These are phyloP conservation scores for Montifringilla adamsi DNA, from an alignment of 2,113 vertebrate genomes.

Conservation along the genomic window DNA sequence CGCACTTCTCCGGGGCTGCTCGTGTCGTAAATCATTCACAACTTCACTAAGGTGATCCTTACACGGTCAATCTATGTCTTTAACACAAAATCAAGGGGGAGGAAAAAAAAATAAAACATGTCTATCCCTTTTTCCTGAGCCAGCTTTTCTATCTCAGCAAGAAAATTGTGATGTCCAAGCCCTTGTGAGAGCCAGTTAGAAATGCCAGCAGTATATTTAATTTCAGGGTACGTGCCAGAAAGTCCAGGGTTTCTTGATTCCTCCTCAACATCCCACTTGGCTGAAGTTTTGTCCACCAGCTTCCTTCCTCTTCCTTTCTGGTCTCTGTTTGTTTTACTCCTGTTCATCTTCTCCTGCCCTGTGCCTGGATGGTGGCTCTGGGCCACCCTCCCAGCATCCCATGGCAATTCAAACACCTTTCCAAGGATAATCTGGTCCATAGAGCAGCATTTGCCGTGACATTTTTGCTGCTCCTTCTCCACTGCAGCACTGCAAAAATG, in stretches of 20 bases:
- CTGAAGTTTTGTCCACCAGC: not conserved
- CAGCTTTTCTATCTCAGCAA: conserved; percentile 14
- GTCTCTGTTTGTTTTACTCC: not conserved
- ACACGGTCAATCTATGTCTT: not conserved
- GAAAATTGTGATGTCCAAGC: not conserved
- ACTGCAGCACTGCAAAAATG: not conserved
- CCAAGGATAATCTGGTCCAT: not conserved
- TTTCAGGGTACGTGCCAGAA: not conserved
- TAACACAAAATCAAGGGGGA: not conserved
- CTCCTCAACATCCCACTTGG: not conserved
- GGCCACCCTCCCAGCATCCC: not conserved
- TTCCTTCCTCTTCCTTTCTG: not conserved
- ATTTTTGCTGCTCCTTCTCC: not conserved
- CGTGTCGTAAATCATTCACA: conserved; percentile 22
- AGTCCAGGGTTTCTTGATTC: not conserved
- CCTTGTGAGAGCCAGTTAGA: not conserved
- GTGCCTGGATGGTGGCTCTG: not conserved
- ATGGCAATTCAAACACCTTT: not conserved
- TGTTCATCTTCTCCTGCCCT: not conserved
- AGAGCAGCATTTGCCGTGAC: accelerated
- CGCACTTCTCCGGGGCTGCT: not conserved
- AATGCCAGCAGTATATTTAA: not conserved
- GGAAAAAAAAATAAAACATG: not conserved
- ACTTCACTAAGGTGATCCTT: not conserved
- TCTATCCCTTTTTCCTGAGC: not conserved